Percentiles rank a stretch among this genome's conserved stretches.
These are phyloP conservation scores for Mormyrops boulengeri DNA, from an alignment of 2,797 vertebrate genomes.

Conservation along the genomic window DNA sequence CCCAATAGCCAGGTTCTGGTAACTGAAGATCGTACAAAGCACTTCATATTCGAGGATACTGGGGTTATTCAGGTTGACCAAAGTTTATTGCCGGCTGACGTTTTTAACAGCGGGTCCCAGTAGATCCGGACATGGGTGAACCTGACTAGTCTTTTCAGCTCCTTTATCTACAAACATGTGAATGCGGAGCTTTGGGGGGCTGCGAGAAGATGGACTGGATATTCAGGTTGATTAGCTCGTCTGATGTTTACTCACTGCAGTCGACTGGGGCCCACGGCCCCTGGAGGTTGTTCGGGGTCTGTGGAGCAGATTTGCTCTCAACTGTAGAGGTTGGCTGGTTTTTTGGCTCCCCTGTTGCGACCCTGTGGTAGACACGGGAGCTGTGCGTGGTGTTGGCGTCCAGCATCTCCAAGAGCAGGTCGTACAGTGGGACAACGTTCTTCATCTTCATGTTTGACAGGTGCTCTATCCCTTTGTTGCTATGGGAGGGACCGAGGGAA, in stretches of 20 bases:
- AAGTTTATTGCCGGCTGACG: neutral
- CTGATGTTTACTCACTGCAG: slow-evolving; percentile 27
- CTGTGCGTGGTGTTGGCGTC: slow-evolving; percentile 75
- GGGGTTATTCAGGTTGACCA: neutral
- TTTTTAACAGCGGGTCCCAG: neutral
- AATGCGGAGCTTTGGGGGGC: neutral
- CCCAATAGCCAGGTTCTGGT: neutral
- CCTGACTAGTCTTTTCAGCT: neutral
- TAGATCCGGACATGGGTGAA: neutral
- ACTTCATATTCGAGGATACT: neutral
- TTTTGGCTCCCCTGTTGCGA: slow-evolving; percentile 26
- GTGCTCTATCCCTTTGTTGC: slow-evolving; percentile 97
- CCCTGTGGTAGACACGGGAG: slow-evolving; percentile 44
- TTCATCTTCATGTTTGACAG: slow-evolving; percentile 93
- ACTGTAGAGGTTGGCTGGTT: slow-evolving; percentile 14
- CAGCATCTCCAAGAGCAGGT: slow-evolving; percentile 92
- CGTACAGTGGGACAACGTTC: slow-evolving; percentile 87
- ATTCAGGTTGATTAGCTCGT: neutral
- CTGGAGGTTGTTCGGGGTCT: slow-evolving; percentile 26
- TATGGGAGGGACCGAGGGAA: slow-evolving; percentile 37
- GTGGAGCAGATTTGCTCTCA: slow-evolving; percentile 20
- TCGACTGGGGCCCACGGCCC: slow-evolving; percentile 24
- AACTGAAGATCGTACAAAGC: neutral
- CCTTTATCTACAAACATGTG: neutral
- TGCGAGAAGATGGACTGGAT: neutral